phyloP scores from a whole-genome alignment of 2,797 vertebrate species.

The Eidolon dupreanum region DNA sequence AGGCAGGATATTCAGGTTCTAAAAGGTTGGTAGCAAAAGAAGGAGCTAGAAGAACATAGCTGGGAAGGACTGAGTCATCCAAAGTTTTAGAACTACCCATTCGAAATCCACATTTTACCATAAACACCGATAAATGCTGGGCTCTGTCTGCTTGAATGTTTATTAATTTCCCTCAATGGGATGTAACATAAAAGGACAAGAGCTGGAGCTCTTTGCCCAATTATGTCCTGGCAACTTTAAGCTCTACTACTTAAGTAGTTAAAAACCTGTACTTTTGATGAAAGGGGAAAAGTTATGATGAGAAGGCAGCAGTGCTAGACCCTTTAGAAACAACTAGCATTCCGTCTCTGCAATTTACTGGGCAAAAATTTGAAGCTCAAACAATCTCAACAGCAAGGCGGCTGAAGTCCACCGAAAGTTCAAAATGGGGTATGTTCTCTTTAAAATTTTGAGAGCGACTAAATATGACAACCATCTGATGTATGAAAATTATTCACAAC shows the following conservation, averaged over 20 bases:
- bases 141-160: slow-evolving; percentile 53
- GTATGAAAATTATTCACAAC: slow-evolving; percentile 90
- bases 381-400: slow-evolving; percentile 22
- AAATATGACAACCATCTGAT: slow-evolving; percentile 93
- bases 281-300: not conserved
- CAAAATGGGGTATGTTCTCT: slow-evolving; percentile 89
- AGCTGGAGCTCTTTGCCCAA: slow-evolving; percentile 71
- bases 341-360: slow-evolving; percentile 29
- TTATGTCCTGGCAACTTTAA: slow-evolving; percentile 80
- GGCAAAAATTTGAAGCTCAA: slow-evolving; percentile 50
- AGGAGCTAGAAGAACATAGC: not conserved
- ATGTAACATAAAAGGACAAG: slow-evolving; percentile 78
- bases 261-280: slow-evolving; percentile 75
- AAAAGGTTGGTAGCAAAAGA: slow-evolving; percentile 21
- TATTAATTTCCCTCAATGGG: slow-evolving; percentile 81
- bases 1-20: not conserved
- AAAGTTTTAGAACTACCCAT: slow-evolving; percentile 30
- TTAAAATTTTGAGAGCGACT: slow-evolving; percentile 90
- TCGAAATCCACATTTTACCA: slow-evolving; percentile 36
- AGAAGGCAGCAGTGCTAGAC: slow-evolving; percentile 39
- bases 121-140: not conserved
- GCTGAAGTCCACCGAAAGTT: slow-evolving; percentile 79
- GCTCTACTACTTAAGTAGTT: slow-evolving; percentile 78
- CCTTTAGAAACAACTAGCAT: slow-evolving; percentile 31
- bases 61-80: not conserved